Percentiles rank a stretch among this genome's conserved stretches.
These are phyloP conservation scores for Ramphastos sulfuratus DNA, from an alignment of 2,113 vertebrate genomes.

Conservation along the genomic window DNA sequence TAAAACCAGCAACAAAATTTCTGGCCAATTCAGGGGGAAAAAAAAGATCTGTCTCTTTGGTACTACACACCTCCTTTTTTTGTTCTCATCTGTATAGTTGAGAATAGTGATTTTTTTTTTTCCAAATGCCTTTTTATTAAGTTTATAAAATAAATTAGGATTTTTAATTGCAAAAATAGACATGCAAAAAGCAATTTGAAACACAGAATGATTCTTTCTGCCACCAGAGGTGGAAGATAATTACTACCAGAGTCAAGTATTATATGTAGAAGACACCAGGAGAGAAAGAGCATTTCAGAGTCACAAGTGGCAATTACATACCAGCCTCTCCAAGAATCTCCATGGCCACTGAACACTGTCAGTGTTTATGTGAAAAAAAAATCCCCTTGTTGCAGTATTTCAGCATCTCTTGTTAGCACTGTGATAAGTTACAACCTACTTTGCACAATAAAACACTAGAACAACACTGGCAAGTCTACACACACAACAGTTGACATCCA, in stretches of 20 bases:
- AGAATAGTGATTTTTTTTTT: not conserved
- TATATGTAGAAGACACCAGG: conserved; percentile 4
- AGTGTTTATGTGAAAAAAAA: not conserved
- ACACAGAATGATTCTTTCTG: not conserved
- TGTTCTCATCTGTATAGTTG: not conserved
- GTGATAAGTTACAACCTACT: not conserved
- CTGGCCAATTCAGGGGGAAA: not conserved
- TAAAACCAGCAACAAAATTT: not conserved
- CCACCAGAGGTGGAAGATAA: conserved; percentile 16
- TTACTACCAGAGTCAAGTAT: conserved; percentile 3
- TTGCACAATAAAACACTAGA: not conserved
- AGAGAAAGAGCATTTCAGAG: conserved; percentile 32
- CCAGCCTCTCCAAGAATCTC: conserved; percentile 15
- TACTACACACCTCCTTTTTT: not conserved
- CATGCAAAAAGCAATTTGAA: conserved; percentile 31
- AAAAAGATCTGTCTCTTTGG: not conserved
- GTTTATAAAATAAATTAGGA: not conserved
- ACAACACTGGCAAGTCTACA: not conserved
- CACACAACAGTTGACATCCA: not conserved
- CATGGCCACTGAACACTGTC: not conserved
- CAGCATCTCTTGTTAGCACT: not conserved
- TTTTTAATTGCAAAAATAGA: conserved; percentile 46
- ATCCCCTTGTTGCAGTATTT: not conserved
- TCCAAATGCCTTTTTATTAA: conserved; percentile 19
- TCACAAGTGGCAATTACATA: conserved; percentile 24